A percentile compares a stretch with the other conserved stretches of the same genome.
These are phyloP conservation scores for Artemisiospiza belli DNA, from an alignment of 2,113 vertebrate genomes.

Conservation along the genomic window DNA sequence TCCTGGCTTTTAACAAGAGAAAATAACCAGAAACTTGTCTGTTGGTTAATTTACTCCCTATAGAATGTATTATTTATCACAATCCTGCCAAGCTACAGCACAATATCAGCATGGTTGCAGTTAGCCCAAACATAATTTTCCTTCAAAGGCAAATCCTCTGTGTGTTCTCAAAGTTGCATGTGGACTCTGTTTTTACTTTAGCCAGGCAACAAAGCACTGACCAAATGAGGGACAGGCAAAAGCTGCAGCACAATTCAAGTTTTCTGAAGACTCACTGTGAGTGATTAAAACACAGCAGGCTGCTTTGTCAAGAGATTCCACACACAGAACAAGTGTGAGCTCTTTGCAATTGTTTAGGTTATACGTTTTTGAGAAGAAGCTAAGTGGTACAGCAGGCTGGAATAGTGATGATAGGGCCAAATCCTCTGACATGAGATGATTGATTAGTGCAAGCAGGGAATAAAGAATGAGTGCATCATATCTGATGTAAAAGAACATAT, in stretches of 20 bases:
- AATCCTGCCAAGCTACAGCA: neutral
- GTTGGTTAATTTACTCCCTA: neutral
- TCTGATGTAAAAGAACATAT: neutral
- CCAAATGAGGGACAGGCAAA: fast-evolving
- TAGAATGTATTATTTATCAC: neutral
- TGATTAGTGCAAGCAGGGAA: neutral
- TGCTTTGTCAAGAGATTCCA: neutral
- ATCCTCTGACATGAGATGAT: fast-evolving
- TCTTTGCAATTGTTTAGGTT: neutral
- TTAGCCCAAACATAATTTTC: neutral
- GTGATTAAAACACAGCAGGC: neutral
- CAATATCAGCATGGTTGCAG: neutral
- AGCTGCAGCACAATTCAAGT: neutral
- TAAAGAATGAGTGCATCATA: neutral
- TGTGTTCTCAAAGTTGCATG: fast-evolving
- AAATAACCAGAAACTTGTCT: neutral
- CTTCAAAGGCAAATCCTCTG: neutral
- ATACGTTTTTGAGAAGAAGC: neutral
- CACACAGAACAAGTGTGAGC: neutral
- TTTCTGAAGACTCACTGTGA: neutral
- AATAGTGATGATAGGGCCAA: neutral
- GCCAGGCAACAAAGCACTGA: neutral
- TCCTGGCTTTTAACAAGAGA: neutral
- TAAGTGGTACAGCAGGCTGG: neutral
- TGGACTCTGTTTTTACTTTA: neutral